Percentiles rank a stretch among this genome's conserved stretches.
Conservation (phyloP, 2,113 vertebrate species). For the Urocynchramus pylzowi region DNA sequence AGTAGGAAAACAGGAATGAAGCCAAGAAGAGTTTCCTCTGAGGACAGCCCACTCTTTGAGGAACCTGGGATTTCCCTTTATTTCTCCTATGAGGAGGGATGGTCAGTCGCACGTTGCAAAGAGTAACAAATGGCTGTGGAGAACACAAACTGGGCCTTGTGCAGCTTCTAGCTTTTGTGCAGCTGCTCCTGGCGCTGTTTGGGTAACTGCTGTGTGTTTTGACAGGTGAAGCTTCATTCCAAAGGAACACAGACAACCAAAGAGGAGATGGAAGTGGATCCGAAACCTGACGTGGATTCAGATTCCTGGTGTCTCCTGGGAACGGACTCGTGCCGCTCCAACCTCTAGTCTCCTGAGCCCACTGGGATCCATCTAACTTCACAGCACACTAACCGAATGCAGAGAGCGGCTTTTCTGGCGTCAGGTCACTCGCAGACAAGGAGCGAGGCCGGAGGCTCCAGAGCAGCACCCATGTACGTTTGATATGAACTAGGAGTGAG, state of each 20-base stretch:
- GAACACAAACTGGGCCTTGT: background rate
- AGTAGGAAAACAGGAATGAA: background rate
- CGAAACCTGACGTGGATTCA: constrained; percentile 77
- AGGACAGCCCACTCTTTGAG: background rate
- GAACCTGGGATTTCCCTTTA: background rate
- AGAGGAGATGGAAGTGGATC: constrained; percentile 77
- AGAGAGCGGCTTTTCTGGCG: constrained; percentile 77
- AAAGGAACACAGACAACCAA: constrained; percentile 76
- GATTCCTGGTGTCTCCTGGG: constrained; percentile 83
- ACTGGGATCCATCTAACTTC: constrained; percentile 74
- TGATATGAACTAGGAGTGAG: constrained; percentile 73
- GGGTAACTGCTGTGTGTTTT: constrained; percentile 40
- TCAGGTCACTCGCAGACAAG: constrained; percentile 73
- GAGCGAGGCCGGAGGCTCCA: constrained; percentile 64
- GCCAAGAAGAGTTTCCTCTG: background rate
- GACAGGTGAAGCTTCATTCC: constrained; percentile 74
- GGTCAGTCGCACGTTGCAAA: fast-evolving
- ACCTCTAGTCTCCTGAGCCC: constrained; percentile 76
- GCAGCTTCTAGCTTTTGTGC: background rate
- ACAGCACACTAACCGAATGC: constrained; percentile 75
- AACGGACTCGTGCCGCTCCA: constrained; percentile 79
- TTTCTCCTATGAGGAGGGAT: background rate
- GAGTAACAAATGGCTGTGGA: background rate
- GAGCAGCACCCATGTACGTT: constrained; percentile 62
- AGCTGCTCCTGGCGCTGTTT: background rate